Percentiles rank a stretch among this genome's conserved stretches.
Evolutionary conservation across 2,113 vertebrate genomes (phyloP).

Genomic region (Donacobius atricapilla): DNA sequence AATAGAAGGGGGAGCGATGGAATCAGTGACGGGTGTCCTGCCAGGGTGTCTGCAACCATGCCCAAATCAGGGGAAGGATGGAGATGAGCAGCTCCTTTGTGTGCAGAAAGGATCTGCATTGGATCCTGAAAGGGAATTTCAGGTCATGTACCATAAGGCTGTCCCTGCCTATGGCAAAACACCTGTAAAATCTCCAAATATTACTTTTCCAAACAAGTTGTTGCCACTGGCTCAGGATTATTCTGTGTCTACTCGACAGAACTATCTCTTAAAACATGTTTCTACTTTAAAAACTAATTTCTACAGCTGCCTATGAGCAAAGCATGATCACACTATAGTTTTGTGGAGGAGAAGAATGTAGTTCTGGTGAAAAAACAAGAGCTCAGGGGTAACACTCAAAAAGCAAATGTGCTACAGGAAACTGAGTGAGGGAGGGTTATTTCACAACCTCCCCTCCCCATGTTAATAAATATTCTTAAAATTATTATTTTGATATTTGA

Average conservation of each 20-base stretch:
- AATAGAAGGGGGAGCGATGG: not conserved
- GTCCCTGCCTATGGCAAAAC: not conserved
- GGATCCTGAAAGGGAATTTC: not conserved
- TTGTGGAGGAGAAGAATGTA: not conserved
- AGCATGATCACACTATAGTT: not conserved
- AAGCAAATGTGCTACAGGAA: not conserved
- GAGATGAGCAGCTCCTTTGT: not conserved
- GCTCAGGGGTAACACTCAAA: not conserved
- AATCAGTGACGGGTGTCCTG: not conserved
- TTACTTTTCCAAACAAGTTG: not conserved
- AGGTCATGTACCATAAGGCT: not conserved
- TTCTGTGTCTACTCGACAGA: not conserved
- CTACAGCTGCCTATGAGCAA: not conserved
- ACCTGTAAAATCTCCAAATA: not conserved
- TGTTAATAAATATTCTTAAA: not conserved
- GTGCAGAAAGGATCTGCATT: not conserved
- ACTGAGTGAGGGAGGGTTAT: not conserved
- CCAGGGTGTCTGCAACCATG: not conserved
- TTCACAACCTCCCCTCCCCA: rapidly evolving
- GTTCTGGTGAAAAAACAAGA: not conserved
- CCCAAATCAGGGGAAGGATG: not conserved
- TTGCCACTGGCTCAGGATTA: not conserved
- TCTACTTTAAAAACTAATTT: not conserved
- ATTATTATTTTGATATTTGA: not conserved
- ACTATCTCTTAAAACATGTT: not conserved